Conservation (phyloP, 2,113 vertebrate species). For the Eurystomus gularis region DNA sequence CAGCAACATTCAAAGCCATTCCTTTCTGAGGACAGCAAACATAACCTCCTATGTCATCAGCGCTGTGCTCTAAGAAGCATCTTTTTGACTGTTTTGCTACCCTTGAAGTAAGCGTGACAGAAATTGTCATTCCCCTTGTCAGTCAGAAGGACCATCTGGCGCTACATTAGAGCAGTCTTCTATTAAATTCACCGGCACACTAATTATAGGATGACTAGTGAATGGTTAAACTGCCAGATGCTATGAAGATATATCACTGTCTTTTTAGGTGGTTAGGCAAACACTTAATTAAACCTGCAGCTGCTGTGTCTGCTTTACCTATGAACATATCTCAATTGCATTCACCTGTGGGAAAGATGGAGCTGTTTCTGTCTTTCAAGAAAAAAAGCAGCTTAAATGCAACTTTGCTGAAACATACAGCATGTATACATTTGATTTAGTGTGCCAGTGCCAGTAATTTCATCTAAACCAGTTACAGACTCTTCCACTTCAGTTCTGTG, state of each 20-base stretch:
- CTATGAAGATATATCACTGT: constrained; percentile 69
- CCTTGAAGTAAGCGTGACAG: constrained; percentile 51
- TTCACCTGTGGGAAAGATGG: constrained; percentile 56
- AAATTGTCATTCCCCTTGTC: constrained; percentile 63
- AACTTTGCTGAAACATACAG: constrained; percentile 8
- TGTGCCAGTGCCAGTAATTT: background rate
- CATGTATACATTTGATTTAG: constrained; percentile 2
- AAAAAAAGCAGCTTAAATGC: constrained; percentile 29
- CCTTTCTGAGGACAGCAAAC: background rate
- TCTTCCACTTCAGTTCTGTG: background rate
- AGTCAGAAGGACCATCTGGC: constrained; percentile 70
- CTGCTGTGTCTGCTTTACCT: constrained; percentile 43
- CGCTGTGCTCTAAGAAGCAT: background rate
- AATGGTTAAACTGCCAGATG: constrained; percentile 68
- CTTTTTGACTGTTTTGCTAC: constrained; percentile 7
- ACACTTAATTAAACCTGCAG: constrained; percentile 71
- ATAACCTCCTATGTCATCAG: background rate
- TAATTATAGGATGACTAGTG: constrained; percentile 65
- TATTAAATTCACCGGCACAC: constrained; percentile 68
- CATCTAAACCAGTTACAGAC: background rate
- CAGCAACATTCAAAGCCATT: background rate
- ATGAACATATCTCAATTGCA: constrained; percentile 2
- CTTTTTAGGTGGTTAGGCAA: constrained; percentile 69
- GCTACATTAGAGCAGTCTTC: constrained; percentile 55
- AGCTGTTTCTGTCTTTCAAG: constrained; percentile 19